Conservation (phyloP, 2,888 invertebrate species). For the Sesia bembeciformis region DNA sequence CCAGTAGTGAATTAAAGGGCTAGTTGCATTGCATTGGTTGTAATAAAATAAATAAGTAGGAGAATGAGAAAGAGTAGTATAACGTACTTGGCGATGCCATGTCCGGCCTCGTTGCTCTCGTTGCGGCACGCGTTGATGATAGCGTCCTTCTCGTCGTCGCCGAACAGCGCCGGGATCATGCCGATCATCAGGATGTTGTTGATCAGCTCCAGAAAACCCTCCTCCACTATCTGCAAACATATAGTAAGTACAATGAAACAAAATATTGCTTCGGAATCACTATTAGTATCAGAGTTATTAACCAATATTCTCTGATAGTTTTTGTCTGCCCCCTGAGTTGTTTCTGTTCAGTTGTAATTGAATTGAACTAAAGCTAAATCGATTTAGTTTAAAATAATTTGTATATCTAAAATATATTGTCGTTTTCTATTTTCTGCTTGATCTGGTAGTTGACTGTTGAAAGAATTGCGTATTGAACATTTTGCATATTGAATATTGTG, state of each 20-base stretch:
- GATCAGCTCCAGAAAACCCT: constrained; percentile 90
- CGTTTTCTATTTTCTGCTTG: too few species aligned
- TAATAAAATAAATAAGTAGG: constrained; percentile 1
- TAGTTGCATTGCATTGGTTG: background rate
- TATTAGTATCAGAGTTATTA: too few species aligned
- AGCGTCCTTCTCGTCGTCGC: constrained; percentile 90
- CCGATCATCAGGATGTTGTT: constrained; percentile 95
- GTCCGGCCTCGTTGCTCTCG: constrained; percentile 81
- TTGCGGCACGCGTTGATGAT: constrained; percentile 82
- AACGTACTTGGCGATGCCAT: constrained; percentile 79
- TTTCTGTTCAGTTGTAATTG: too few species aligned
- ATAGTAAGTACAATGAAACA: too few species aligned
- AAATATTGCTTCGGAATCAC: background rate
- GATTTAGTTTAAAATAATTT: too few species aligned
- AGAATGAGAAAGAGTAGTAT: background rate
- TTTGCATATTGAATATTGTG: too few species aligned
- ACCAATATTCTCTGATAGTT: too few species aligned
- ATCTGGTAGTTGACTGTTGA: too few species aligned
- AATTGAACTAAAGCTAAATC: too few species aligned
- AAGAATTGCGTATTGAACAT: too few species aligned
- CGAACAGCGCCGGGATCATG: constrained; percentile 88
- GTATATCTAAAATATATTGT: too few species aligned
- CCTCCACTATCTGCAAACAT: constrained; percentile 76
- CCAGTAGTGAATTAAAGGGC: background rate
- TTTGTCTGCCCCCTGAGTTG: too few species aligned